Conservation (phyloP, 92 coral and sea anemone genomes). For the Parazoanthus darwini region DNA sequence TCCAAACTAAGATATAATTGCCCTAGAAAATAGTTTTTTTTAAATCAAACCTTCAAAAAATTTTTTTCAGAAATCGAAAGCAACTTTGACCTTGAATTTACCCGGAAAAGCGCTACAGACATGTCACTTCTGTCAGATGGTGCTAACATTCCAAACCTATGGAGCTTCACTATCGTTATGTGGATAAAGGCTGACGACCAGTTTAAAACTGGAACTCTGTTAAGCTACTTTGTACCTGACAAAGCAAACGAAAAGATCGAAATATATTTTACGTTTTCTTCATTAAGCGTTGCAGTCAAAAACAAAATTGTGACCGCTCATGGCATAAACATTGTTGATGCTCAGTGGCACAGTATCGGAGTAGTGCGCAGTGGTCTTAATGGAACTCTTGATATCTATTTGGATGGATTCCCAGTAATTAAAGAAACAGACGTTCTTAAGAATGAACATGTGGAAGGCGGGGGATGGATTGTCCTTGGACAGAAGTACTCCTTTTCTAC, state of each 20-base stretch:
- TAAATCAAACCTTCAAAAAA: no score
- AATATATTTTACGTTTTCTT: constrained; percentile 44
- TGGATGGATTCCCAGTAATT: constrained; percentile 36
- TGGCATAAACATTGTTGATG: constrained; percentile 45
- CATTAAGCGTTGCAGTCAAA: constrained; percentile 39
- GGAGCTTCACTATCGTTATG: constrained; percentile 44
- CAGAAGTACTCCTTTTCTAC: constrained; percentile 44
- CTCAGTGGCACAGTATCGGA: constrained; percentile 62
- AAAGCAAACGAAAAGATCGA: constrained; percentile 41
- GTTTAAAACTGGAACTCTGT: constrained; percentile 54
- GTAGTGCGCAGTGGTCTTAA: constrained; percentile 41
- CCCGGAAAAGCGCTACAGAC: constrained; percentile 29
- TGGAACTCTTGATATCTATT: constrained; percentile 31
- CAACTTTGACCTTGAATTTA: constrained; percentile 48
- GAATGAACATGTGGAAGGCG: constrained; percentile 44
- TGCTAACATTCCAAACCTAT: constrained; percentile 33
- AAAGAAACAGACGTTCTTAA: neutral
- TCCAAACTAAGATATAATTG: no score
- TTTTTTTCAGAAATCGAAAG: constrained; percentile 44
- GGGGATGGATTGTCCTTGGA: constrained; percentile 60
- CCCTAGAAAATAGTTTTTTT: no score
- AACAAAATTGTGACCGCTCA: constrained; percentile 41
- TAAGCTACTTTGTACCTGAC: constrained; percentile 53
- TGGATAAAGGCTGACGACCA: constrained; percentile 52
- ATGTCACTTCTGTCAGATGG: constrained; percentile 47